Conservation (phyloP, 1,140 invertebrate genomes). For the Mactra quadrangularis region DNA sequence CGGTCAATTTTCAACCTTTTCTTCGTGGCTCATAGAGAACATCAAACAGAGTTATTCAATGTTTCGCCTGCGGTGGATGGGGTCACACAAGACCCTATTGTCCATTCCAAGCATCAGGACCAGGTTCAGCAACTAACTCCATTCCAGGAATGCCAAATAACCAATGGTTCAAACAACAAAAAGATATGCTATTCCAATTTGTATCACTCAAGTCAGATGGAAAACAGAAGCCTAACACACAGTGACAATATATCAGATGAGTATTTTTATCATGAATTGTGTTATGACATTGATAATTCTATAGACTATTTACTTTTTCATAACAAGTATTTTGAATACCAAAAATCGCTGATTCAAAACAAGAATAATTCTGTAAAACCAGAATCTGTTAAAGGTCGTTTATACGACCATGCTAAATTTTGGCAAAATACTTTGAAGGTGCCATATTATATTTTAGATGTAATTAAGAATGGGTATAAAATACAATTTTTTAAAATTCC, state of each 20-base stretch:
- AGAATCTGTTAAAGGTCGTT: not conserved
- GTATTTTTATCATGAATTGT: not conserved
- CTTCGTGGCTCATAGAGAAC: not conserved
- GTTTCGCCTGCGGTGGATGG: slow-evolving; percentile 4
- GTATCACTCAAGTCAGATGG: not conserved
- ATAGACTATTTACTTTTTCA: not conserved
- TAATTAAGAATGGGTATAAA: slow-evolving; percentile 1
- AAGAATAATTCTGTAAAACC: not conserved
- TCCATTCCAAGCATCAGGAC: not conserved
- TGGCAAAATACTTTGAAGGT: not conserved
- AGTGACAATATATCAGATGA: not conserved
- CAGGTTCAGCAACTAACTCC: not conserved
- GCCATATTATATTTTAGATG: not conserved
- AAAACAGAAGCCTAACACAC: not conserved
- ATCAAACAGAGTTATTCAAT: not conserved
- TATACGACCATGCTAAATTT: not conserved
- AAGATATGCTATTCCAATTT: not conserved
- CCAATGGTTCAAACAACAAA: not conserved
- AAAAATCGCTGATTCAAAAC: not conserved
- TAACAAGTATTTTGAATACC: not conserved
- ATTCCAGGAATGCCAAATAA: not conserved
- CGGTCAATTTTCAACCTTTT: not conserved
- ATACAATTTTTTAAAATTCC: not conserved
- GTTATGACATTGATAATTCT: not conserved
- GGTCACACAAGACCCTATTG: not conserved